Conservation (phyloP, 92 coral and sea anemone genomes). For the Muricea muricata region DNA sequence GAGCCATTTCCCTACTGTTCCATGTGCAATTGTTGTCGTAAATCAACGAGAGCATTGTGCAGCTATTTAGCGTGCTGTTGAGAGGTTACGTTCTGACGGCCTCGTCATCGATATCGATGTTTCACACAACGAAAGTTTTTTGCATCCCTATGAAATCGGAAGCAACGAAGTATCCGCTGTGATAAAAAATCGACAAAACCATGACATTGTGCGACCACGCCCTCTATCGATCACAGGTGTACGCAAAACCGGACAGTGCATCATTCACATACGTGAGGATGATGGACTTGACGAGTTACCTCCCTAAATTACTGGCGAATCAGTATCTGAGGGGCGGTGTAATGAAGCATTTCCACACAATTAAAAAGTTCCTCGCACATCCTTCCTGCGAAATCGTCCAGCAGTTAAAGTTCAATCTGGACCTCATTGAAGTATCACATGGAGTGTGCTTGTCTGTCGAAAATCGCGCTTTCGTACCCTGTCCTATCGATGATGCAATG, state of each 20-base stretch:
- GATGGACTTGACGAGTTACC: neutral
- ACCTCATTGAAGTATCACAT: slow-evolving; percentile 7
- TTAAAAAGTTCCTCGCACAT: neutral
- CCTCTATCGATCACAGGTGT: neutral
- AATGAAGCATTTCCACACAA: neutral
- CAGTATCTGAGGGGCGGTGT: neutral
- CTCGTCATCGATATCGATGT: neutral
- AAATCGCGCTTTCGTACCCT: neutral
- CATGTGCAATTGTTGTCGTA: neutral
- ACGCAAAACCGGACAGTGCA: neutral
- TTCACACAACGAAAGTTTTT: neutral
- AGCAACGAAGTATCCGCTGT: neutral
- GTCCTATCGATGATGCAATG: neutral
- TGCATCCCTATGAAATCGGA: neutral
- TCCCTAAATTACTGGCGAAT: neutral
- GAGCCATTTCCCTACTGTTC: neutral
- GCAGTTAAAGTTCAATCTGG: slow-evolving; percentile 7
- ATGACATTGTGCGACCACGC: neutral
- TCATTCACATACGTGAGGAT: neutral
- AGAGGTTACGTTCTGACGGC: neutral
- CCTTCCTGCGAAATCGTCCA: neutral
- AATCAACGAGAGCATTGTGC: neutral
- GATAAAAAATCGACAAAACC: neutral
- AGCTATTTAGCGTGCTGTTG: neutral
- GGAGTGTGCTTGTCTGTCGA: slow-evolving; percentile 8